Conservation (phyloP, 2,888 invertebrate genomes). For the Plagodis dolabraria region DNA sequence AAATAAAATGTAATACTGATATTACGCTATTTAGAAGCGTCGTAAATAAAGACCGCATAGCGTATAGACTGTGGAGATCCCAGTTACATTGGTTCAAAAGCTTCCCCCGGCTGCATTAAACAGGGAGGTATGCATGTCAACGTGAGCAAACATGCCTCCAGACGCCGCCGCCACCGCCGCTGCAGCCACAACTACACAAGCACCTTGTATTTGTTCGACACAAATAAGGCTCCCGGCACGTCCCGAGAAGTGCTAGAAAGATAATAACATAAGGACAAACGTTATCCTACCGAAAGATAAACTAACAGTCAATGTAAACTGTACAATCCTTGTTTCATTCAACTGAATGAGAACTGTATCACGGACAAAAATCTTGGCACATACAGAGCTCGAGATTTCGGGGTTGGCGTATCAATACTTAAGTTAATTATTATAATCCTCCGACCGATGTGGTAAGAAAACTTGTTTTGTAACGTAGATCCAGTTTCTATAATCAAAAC, state of each 20-base stretch:
- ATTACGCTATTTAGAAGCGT: constrained; percentile 4
- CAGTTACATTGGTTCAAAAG: constrained; percentile 9
- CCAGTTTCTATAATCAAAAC: constrained; percentile 33
- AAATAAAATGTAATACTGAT: constrained; percentile 4
- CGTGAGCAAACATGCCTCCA: constrained; percentile 66
- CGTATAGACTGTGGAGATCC: too few relatives aligned
- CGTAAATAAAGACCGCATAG: too few relatives aligned
- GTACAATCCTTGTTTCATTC: constrained; percentile 25
- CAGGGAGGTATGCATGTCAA: constrained; percentile 74
- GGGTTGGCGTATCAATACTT: constrained; percentile 20
- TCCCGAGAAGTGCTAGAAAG: constrained; percentile 57
- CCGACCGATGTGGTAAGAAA: constrained; percentile 39
- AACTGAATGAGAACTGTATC: constrained; percentile 20
- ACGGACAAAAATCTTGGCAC: constrained; percentile 24
- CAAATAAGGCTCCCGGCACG: constrained; percentile 73
- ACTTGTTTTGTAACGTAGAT: constrained; percentile 40
- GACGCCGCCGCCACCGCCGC: constrained; percentile 54
- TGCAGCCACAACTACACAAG: constrained; percentile 49
- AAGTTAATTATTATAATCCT: constrained; percentile 41
- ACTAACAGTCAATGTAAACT: constrained; percentile 37
- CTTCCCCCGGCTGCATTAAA: constrained; percentile 50
- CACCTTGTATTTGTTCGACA: constrained; percentile 70
- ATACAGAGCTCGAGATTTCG: constrained; percentile 25
- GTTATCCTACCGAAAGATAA: constrained; percentile 39
- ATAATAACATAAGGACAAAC: constrained; percentile 64